Evolutionary conservation across 2,113 vertebrate genomes (phyloP).

Genomic region (Pangasianodon gigas): DNA sequence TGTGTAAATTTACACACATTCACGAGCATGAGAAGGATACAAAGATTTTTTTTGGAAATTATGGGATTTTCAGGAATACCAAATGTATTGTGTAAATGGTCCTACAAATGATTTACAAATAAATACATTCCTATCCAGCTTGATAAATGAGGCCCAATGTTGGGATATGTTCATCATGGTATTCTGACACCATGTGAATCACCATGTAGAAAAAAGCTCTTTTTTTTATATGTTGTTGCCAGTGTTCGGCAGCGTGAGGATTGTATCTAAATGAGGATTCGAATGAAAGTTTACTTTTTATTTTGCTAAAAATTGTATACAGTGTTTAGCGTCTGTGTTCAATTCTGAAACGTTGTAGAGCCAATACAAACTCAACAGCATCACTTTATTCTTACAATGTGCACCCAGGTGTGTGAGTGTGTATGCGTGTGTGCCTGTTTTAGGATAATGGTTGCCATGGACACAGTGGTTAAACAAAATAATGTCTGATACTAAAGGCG

Average conservation of each 20-base stretch:
- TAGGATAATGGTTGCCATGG: constrained; percentile 18
- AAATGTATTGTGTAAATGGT: not conserved
- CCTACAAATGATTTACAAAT: not conserved
- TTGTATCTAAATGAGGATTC: constrained; percentile 40
- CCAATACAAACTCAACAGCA: not conserved
- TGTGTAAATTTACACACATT: not conserved
- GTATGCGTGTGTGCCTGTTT: constrained; percentile 4
- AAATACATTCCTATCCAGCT: not conserved
- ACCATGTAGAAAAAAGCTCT: not conserved
- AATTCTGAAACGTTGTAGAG: constrained; percentile 14
- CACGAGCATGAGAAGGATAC: not conserved
- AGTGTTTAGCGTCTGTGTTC: constrained; percentile 32
- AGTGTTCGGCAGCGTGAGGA: constrained; percentile 22
- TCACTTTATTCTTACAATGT: not conserved
- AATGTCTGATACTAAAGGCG: constrained; percentile 27
- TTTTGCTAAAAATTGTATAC: constrained; percentile 32
- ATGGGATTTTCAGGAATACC: not conserved
- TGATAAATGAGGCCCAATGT: not conserved
- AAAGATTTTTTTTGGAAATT: not conserved
- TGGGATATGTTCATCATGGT: not conserved
- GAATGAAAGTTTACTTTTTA: constrained; percentile 58
- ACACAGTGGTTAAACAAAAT: constrained; percentile 6
- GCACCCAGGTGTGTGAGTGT: not conserved
- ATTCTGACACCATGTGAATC: not conserved
- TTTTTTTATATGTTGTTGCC: constrained; percentile 36